Percentiles rank a stretch among this genome's conserved stretches.
phyloP scores from a whole-genome alignment of 2,113 vertebrate genomes.

The human region DNA sequence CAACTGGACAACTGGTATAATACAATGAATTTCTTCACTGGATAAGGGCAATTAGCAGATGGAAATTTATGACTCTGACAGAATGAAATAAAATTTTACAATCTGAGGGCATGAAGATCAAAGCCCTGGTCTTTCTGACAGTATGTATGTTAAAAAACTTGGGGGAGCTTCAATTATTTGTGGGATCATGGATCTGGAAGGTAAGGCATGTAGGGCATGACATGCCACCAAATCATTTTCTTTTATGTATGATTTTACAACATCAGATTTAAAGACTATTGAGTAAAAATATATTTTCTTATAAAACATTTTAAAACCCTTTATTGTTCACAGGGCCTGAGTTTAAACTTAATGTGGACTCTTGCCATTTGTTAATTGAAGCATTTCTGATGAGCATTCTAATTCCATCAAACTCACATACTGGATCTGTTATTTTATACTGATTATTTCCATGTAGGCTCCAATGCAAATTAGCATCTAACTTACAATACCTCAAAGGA shows the following conservation, averaged over 20 bases:
- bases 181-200: not conserved
- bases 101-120: not conserved
- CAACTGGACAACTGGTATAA: not conserved
- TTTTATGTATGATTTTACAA: not conserved
- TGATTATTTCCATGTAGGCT: not conserved
- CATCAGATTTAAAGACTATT: not conserved
- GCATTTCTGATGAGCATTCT: constrained; percentile 12
- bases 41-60: not conserved
- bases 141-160: not conserved
- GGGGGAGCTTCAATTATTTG: not conserved
- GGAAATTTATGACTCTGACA: not conserved
- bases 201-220: not conserved
- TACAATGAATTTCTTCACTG: not conserved
- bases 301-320: not conserved
- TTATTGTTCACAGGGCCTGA: not conserved
- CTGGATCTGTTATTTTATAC: constrained; percentile 32
- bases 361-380: constrained; percentile 35
- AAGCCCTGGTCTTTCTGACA: not conserved
- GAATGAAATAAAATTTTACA: not conserved
- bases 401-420: constrained; percentile 14
- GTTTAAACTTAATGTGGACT: not conserved
- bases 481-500: not conserved
- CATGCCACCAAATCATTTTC: not conserved
- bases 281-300: not conserved
- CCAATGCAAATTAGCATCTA: constrained; percentile 18